Evolutionary conservation across 2,113 vertebrate genomes (phyloP), one percentile per base, ranked within the genome.

Genomic region (Oryzias curvinotus): DNA sequence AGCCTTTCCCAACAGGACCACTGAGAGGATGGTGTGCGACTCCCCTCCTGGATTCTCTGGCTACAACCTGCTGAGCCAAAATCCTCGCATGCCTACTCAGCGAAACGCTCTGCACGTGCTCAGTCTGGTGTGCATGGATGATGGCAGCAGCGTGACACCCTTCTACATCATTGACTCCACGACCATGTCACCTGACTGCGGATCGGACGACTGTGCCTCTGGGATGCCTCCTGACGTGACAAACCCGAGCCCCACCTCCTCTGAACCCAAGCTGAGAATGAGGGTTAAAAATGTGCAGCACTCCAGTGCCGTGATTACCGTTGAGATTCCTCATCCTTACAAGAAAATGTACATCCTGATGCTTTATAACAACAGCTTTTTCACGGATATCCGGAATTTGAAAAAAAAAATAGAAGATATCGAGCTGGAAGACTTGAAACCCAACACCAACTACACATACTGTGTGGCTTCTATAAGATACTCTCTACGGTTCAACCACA

Each of bases 311-410:
- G 88, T 95, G 49, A 84, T 99, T 73, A 92, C 87, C 0, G 93
- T 98, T 44, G 94, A 96, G 87, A 95, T 99, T 70, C 96, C 96
- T 1, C 91, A 94, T 63, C 97, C 95, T 0, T 98, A 92, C 90
- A 93, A 87, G 79, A 98, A 96, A 84, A 94, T 98, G 96, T 99
- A 98, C 84, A 96, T 95, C 25, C 91, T 99, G 81, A 95, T 95
- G 54, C 94, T 94, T 5, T 98, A 98, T 15, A 95, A 97, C 83
- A 95, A 96, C 3, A 95, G 96, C 82, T 94, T 93, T 78, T 93
- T 94, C 71, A 93, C 94, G 4, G 94, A 95, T 28, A 94, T 98
- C 58, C 92, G 94, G 73, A 93, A 90, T 83, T 91, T 99, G 70
- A 93, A 91, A 61, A 92, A 85, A 67, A 88, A 94, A 23, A 93